These are phyloP conservation scores for Physocephala rufipes DNA, from an alignment of 2,888 invertebrate genomes.

Conservation along the genomic window DNA sequence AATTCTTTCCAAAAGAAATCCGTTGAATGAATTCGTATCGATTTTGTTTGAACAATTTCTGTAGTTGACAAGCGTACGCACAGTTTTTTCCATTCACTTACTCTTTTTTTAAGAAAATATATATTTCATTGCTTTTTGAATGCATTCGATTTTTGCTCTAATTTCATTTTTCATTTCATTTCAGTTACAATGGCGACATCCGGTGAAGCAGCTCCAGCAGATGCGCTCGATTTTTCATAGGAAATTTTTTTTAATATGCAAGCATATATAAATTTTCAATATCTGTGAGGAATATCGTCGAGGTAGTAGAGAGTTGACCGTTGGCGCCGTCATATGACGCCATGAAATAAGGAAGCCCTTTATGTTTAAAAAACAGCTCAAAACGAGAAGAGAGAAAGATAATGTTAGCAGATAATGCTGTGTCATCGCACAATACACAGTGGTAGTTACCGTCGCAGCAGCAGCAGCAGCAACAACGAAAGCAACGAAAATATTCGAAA, in stretches of 20 bases:
- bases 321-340: neutral
- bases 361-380: neutral
- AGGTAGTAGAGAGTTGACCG: neutral
- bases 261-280: neutral
- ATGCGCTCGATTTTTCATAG: neutral
- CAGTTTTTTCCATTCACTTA: neutral
- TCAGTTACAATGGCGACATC: neutral
- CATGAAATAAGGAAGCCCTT: neutral
- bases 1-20: too few relatives aligned
- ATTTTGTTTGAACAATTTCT: too few relatives aligned
- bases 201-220: neutral
- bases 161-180: neutral
- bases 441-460: neutral
- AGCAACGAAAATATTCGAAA: neutral
- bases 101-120: neutral
- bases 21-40: too few relatives aligned
- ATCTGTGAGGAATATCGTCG: neutral
- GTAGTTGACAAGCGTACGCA: neutral
- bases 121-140: neutral
- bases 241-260: neutral
- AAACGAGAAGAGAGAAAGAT: neutral
- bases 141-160: neutral
- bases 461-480: neutral
- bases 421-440: neutral
- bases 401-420: neutral